Evolutionary conservation across 1,140 invertebrate species (phyloP).

Genomic region (Scaptomyza pallida): DNA sequence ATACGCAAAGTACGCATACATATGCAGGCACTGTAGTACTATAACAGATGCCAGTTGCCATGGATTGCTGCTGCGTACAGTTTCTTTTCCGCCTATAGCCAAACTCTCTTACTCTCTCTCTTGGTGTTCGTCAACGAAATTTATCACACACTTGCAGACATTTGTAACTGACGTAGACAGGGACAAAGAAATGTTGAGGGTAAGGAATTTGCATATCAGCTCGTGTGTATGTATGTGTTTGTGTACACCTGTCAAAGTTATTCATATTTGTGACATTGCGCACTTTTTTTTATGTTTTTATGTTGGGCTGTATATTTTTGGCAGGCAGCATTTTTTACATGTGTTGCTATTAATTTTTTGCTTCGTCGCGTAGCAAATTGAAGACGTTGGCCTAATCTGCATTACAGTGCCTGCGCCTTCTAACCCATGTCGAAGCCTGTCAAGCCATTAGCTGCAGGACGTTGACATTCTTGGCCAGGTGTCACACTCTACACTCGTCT

Average conservation of each 20-base stretch:
- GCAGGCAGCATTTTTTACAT: conserved; percentile 41
- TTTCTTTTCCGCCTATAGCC: conserved; percentile 10
- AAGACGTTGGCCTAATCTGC: conserved; percentile 44
- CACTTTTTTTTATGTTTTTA: conserved; percentile 10
- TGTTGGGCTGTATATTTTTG: conserved; percentile 6
- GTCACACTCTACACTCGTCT: conserved; percentile 5
- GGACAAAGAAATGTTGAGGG: not conserved
- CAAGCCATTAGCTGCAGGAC: conserved; percentile 50
- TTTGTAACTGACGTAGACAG: conserved; percentile 64
- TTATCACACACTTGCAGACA: conserved; percentile 68
- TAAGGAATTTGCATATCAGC: conserved; percentile 59
- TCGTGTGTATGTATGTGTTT: no score
- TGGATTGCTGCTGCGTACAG: conserved; percentile 7
- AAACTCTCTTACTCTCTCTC: not conserved
- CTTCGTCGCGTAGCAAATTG: conserved; percentile 43
- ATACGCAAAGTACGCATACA: conserved; percentile 13
- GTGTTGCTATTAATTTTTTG: conserved; percentile 62
- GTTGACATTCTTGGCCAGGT: conserved; percentile 38
- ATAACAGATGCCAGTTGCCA: conserved; percentile 4
- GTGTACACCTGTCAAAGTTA: conserved; percentile 58
- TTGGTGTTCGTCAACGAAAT: conserved; percentile 53
- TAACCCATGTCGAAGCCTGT: conserved; percentile 8
- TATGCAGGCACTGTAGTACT: conserved; percentile 15
- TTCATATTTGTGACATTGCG: conserved; percentile 63
- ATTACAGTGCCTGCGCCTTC: conserved; percentile 1